Evolutionary conservation across 2,797 vertebrate genomes (phyloP).

Genomic region (Enteromius anoplus): DNA sequence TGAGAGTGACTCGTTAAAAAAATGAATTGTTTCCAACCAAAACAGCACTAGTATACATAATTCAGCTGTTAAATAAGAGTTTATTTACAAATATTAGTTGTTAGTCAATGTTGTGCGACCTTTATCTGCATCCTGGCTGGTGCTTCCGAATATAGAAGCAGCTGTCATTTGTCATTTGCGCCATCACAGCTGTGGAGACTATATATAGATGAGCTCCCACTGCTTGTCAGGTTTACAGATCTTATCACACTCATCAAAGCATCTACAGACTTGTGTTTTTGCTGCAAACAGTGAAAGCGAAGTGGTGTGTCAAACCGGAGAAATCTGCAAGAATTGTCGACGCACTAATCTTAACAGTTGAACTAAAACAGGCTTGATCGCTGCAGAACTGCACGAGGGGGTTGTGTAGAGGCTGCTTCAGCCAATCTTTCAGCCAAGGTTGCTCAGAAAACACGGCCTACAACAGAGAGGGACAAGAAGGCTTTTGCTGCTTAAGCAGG

Average conservation of each 20-base stretch:
- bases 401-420: conserved; percentile 6
- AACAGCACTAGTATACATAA: not conserved
- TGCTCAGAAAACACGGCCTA: conserved; percentile 28
- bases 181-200: conserved; percentile 70
- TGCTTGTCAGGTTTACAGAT: conserved; percentile 76
- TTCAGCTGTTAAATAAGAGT: not conserved
- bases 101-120: conserved; percentile 30
- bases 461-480: conserved; percentile 27
- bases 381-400: not conserved
- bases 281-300: not conserved
- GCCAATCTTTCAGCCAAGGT: conserved; percentile 11
- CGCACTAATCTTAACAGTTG: conserved; percentile 27
- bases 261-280: conserved; percentile 39
- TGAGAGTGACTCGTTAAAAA: not conserved
- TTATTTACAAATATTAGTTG: not conserved
- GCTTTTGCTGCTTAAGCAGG: conserved; percentile 29
- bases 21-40: not conserved
- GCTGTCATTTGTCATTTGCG: conserved; percentile 68
- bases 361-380: conserved; percentile 28
- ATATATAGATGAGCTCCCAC: conserved; percentile 71
- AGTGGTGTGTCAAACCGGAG: conserved; percentile 31
- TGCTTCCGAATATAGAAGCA: conserved; percentile 24
- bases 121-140: conserved; percentile 26
- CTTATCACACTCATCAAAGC: conserved; percentile 72
- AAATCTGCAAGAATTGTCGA: conserved; percentile 22